Evolutionary conservation across 2,113 vertebrate species (phyloP), one percentile per base, ranked within the genome.

Genomic region (Gracilinanus agilis): DNA sequence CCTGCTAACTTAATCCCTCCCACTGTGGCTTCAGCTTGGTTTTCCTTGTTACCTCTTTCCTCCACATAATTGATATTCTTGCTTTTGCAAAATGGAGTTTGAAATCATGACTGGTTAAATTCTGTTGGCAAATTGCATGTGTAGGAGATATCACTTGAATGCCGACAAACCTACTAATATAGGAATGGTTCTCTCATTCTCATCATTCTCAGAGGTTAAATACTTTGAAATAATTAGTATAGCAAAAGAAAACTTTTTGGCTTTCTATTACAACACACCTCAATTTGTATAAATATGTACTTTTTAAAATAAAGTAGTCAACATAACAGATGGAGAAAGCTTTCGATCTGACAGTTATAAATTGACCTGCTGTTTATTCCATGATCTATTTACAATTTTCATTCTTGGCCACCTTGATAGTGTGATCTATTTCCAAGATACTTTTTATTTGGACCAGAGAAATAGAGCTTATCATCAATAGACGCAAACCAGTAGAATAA

Each of bases 251-350:
- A 96, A 67, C 75, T 34, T 24, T 83, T 83, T 93, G 93, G 89
- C 56, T 95, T 49, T 61, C 96, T 94, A 88, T 96, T 95, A 92
- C 1, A 96, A 44, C 13, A 91, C 44, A 13, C 56, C 53, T 96
- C 44, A 53, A 55, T 56, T 90, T 93, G 61, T n/a, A 11, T 25
- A 90, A 40, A 49, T 90, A 83, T 40, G 40, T 83, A 83, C 67
- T 83, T 83, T 83, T 40, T 40, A 53, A 92, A 94, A 49, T 67
- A 96, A 96, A 44, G 61, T 93, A 96, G 92, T 96, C 92, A 93
- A 93, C 92, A 93, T 95, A 97, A 97, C 95, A 97, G 94, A 97
- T 95, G 94, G 95, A 89, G 58, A 96, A 96, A 90, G 90, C 94
- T 95, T 92, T 93, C 92, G 92, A 92, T 58, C 58, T 97, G 94